Base-by-base conservation (phyloP, 2,888 invertebrate genomes). In the Theodoxus fluviatilis region DNA sequence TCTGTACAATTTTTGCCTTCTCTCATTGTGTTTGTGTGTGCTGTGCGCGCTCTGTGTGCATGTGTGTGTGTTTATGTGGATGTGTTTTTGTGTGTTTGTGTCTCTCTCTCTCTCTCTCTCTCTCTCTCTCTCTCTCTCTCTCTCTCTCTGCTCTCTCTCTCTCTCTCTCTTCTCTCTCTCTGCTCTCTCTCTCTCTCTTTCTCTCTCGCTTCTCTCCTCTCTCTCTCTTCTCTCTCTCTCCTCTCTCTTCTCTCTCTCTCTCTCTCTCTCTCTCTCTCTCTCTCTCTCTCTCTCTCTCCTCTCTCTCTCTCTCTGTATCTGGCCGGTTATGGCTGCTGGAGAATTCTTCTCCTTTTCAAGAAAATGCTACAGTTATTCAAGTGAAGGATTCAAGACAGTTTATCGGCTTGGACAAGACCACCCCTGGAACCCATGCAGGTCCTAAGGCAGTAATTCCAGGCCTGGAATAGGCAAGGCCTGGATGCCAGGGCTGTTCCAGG, bases 211-310 rank as follows among this genome's bases (percentile, higher is more conserved):
- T 22, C 33, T 12, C 22, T 57, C 15, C 15, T 43, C 43, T 43
- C 43, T 12, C 15, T 43, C 43, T 43, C 9, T 15, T 15, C 43
- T 15, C n/a, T n/a, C n/a, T n/a, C n/a, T n/a, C n/a, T 37, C 38
- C 18, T 35, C 25, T 25, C 3, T 25, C 25, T 22, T 0, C 52
- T 6, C 1, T 6, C n/a, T 25, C 28, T 63, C 22, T 25, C 2
- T 18, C 38, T 35, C 3, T n/a, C n/a, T n/a, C n/a, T n/a, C n/a
- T n/a, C n/a, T n/a, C n/a, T n/a, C n/a, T n/a, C n/a, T n/a, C n/a
- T n/a, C 68, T 33, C 68, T 57, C 57, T 57, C 57, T 38, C 38
- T 55, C 49, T 33, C 28, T 40, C 59, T 61, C 61, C 25, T 65
- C 43, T 9, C 31, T 65, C 35, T 28, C n/a, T 9, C 61, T 31